Evolutionary conservation across 2,797 vertebrate genomes (phyloP).

Genomic region (Typhlichthys eigenmanni): DNA sequence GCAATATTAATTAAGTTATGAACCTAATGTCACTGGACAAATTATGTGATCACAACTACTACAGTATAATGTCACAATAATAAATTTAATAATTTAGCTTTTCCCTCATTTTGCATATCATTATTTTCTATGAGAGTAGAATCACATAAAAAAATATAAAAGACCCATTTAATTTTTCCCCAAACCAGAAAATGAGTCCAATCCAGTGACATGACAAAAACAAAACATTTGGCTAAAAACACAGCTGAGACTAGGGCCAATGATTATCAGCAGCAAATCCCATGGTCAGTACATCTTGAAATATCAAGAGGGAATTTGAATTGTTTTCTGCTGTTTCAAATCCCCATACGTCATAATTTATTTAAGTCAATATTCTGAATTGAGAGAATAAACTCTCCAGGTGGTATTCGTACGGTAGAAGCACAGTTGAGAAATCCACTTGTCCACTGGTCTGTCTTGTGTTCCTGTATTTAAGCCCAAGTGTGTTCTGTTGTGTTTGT

Average conservation of each 20-base stretch:
- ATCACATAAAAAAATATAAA: conserved; percentile 27
- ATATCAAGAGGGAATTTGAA: conserved; percentile 30
- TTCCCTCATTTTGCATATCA: not conserved
- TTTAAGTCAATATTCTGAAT: not conserved
- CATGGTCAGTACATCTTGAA: conserved; percentile 30
- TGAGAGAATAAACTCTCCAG: not conserved
- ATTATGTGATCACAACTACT: conserved; percentile 2
- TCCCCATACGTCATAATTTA: not conserved
- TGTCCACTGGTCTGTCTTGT: no score
- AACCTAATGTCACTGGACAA: conserved; percentile 13
- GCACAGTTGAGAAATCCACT: no score
- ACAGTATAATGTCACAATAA: not conserved
- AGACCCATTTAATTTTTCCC: conserved; percentile 36
- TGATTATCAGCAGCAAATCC: conserved; percentile 38
- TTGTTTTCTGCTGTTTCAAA: conserved; percentile 33
- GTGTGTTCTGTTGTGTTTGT: no score
- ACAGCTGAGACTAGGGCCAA: conserved; percentile 29
- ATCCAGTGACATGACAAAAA: conserved; percentile 41
- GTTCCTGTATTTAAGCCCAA: no score
- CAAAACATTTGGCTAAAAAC: conserved; percentile 47
- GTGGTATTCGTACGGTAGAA: no score
- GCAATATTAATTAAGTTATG: conserved; percentile 4
- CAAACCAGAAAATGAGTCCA: conserved; percentile 20
- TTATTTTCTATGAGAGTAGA: conserved; percentile 9
- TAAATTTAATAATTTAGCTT: not conserved